Evolutionary conservation across 2,797 vertebrate species (phyloP), one percentile per base, ranked within the genome.

Genomic region (Enteromius treurensis): DNA sequence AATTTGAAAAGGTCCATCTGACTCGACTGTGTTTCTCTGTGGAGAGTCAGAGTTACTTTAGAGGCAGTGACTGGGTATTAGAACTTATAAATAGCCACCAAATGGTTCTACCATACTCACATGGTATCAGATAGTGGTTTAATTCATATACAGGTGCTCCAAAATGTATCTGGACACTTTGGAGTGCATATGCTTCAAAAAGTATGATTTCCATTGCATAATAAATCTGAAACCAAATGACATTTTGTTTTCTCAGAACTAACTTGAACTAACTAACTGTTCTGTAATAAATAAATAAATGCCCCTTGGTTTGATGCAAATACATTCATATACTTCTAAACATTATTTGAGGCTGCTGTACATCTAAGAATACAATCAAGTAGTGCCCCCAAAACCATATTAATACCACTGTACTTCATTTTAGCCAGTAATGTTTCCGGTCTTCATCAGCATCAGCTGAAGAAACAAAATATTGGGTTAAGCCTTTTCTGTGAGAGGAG

Each of bases 401-500:
- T 47, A 29, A 45, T 62, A 62, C 26, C 76, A 29, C 29, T 17
- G 4, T 78, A 4, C 55, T 47, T 37, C 10, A 81, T 64, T 82
- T 67, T 42, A 42, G 4, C 23, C 10, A 1, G 17, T 40, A 81
- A 49, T 81, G 4, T 9, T 74, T 32, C 26, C 13, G 10, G 45
- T 29, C 23, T 23, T 23, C 55, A 23, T 65, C 14, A 23, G 8
- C 17, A 14, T 81, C 67, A 79, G 87, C 55, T 37, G 47, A 40
- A 64, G 45, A 80, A 86, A 74, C 64, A 85, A 82, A 84, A 88
- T 88, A 89, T 87, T 74, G 82, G 79, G 68, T 91, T 85, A 88
- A 92, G 89, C 89, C 84, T 93, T 92, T 84, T 94, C 84, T 92
- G 68, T n/a, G 89, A 90, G 68, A 88, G 88, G 91, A 93, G 91